Evolutionary conservation across 2,113 vertebrate species (phyloP), one percentile per base, ranked within the genome.

Genomic region (Sylvilagus bachmani): DNA sequence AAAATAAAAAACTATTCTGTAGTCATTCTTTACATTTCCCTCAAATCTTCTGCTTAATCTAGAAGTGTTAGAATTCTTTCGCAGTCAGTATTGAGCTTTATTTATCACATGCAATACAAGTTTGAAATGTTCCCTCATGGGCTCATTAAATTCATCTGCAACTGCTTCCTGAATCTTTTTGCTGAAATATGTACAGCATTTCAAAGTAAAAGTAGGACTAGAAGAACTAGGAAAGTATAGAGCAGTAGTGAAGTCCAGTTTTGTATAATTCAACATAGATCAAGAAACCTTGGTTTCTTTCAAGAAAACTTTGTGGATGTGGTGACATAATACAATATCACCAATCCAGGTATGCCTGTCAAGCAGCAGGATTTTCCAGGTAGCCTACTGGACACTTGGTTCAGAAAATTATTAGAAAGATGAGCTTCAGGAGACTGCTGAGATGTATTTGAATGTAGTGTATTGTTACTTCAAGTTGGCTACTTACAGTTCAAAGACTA

Each of bases 91-190:
- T 85, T 90, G 62, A 81, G 77, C 25, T 96, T 90, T 96, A 96
- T 93, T 97, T 96, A 97, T 97, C 69, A 87, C 74, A 93, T 86
- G 67, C 10, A 83, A 70, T 86, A 19, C 73, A 87, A 93, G 73
- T 96, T 94, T 87, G 69, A 96, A 96, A 96, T 94, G 95, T 94
- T 97, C 92, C 96, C 93, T 96, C 87, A 90, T 97, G 97, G 93
- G 80, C 93, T 97, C 95, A 97, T 97, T 97, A 97, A 97, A 95
- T 93, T 96, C 67, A 96, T 96, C 95, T 97, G 81, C 73, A 96
- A 96, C 84, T 97, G 81, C 71, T 97, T 91, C 92, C 93, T 71
- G 81, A 97, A 94, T 96, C 92, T 96, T 96, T 97, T 95, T 96
- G 87, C 96, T 97, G 92, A 97, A 97, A 96, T 97, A 97, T 97